Evolutionary conservation across 2,797 vertebrate species (phyloP).

Genomic region (Mormyrus hasselquistii): DNA sequence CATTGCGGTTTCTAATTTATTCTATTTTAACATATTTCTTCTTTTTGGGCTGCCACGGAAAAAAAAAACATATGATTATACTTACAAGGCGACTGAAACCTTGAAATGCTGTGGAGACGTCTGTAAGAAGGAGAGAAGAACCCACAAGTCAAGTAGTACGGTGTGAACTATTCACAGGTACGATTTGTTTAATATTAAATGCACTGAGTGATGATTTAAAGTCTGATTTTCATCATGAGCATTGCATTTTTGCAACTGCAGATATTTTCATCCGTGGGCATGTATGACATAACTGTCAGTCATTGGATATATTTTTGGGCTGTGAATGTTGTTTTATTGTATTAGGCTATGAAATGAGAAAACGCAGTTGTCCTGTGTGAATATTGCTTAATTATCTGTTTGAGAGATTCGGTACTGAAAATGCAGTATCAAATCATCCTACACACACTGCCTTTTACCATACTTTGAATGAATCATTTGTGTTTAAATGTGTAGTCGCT

Average conservation of each 20-base stretch:
- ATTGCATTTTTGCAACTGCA: not conserved
- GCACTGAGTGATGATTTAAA: not conserved
- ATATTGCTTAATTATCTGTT: not conserved
- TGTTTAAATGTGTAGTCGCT: not conserved
- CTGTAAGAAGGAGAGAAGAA: conserved; percentile 47
- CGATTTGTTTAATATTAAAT: not conserved
- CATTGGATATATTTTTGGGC: not conserved
- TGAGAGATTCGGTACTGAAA: not conserved
- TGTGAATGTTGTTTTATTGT: not conserved
- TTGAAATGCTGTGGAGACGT: conserved; percentile 61
- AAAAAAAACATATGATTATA: not conserved
- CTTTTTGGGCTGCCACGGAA: not conserved
- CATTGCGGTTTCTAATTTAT: not conserved
- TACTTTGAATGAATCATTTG: not conserved
- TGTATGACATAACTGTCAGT: not conserved
- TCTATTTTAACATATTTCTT: not conserved
- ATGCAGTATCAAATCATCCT: not conserved
- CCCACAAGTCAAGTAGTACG: conserved; percentile 40
- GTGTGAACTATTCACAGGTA: conserved; percentile 4
- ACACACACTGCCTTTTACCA: not conserved
- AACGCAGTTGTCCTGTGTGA: not conserved
- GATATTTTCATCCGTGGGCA: not conserved
- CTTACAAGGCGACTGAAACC: conserved; percentile 42
- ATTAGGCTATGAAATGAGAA: not conserved
- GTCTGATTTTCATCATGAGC: not conserved